Conservation (phyloP, 2,797 vertebrate species). For the Meda fulgida region DNA sequence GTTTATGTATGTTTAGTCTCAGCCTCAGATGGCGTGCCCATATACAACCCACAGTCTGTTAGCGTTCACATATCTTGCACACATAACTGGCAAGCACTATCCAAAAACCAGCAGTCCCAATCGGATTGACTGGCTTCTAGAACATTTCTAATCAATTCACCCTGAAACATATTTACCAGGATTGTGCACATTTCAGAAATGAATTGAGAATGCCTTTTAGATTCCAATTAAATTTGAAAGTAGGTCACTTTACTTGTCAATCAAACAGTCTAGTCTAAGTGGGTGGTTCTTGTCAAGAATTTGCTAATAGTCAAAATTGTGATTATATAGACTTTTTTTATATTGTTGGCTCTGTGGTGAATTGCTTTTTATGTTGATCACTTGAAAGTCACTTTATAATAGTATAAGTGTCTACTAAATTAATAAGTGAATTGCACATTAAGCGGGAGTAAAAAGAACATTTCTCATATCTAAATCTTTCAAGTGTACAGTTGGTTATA, state of each 20-base stretch:
- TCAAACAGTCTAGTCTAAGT: constrained; percentile 2
- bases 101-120: not conserved
- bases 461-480: not conserved
- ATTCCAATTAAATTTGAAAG: not conserved
- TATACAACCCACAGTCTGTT: not conserved
- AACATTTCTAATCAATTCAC: not conserved
- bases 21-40: not conserved
- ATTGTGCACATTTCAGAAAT: not conserved
- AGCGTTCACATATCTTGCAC: not conserved
- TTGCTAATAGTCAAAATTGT: not conserved
- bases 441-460: not conserved
- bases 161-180: not conserved
- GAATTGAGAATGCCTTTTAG: not conserved
- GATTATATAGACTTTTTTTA: no score
- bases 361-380: not conserved
- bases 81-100: not conserved
- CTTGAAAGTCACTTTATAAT: not conserved
- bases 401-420: not conserved
- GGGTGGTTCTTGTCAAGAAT: not conserved
- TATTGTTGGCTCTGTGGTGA: not conserved
- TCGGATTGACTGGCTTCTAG: not conserved
- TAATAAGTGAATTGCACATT: not conserved
- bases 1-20: constrained; percentile 10
- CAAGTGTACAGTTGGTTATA: not conserved
- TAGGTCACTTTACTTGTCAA: not conserved